Conservation (phyloP, 2,113 vertebrate genomes). For the Numenius arquata region DNA sequence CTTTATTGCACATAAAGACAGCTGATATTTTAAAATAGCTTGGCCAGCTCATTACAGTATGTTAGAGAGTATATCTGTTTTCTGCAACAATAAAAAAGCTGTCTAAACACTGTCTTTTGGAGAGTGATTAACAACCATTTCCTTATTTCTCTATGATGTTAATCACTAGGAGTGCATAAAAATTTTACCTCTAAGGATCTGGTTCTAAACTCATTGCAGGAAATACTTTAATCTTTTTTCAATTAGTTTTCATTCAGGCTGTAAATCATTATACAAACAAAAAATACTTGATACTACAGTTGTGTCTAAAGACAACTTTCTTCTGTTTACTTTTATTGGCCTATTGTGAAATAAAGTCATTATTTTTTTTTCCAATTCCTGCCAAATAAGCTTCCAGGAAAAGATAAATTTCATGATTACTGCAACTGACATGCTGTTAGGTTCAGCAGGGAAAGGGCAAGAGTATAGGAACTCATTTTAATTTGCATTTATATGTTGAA, state of each 20-base stretch:
- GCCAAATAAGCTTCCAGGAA: not conserved
- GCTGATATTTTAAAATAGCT: slow-evolving; percentile 31
- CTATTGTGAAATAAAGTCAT: not conserved
- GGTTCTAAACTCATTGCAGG: not conserved
- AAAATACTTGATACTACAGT: not conserved
- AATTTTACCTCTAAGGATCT: not conserved
- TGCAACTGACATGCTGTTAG: not conserved
- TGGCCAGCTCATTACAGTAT: not conserved
- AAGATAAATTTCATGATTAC: not conserved
- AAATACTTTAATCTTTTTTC: not conserved
- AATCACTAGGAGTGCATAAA: not conserved
- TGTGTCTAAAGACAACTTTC: not conserved
- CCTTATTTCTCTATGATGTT: not conserved
- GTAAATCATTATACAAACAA: not conserved
- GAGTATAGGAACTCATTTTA: not conserved
- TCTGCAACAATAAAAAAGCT: not conserved
- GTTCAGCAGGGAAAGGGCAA: not conserved
- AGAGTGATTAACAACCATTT: not conserved
- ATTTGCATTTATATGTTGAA: not conserved
- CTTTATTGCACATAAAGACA: not conserved
- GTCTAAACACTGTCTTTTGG: not conserved
- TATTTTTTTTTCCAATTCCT: not conserved
- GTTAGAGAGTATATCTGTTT: slow-evolving; percentile 12
- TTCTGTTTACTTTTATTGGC: not conserved
- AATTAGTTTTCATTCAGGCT: not conserved